phyloP scores from a whole-genome alignment of 2,888 invertebrate genomes.

The Trichogramma evanescens region DNA sequence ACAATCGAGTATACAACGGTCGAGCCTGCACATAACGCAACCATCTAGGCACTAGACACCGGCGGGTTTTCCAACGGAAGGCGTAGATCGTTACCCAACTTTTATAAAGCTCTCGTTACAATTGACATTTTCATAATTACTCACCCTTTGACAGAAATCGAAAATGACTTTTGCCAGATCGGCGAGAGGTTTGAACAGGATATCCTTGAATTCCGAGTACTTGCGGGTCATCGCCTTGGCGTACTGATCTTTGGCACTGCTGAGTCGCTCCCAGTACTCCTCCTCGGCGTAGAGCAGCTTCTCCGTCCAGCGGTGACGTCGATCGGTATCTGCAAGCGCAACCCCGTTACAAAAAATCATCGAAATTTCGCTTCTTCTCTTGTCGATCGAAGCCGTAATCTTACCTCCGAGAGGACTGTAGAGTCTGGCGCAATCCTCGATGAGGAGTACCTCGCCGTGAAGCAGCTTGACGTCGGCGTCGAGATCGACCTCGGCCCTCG shows the following conservation, averaged over 20 bases:
- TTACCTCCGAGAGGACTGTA: constrained; percentile 53
- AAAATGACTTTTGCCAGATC: constrained; percentile 37
- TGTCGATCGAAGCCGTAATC: background rate
- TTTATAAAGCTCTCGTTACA: background rate
- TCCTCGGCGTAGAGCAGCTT: constrained; percentile 46
- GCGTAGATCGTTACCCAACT: background rate
- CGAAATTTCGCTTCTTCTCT: too few relatives aligned
- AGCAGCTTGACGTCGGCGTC: constrained; percentile 54
- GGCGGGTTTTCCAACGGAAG: constrained; percentile 11
- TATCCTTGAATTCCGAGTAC: constrained; percentile 42
- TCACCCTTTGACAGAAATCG: constrained; percentile 40
- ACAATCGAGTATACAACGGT: too few relatives aligned
- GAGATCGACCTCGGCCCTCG: constrained; percentile 58
- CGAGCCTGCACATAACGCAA: constrained; percentile 5
- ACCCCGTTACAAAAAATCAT: too few relatives aligned
- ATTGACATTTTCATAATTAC: constrained; percentile 15
- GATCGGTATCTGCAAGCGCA: constrained; percentile 39
- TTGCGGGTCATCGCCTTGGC: constrained; percentile 53
- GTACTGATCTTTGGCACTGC: constrained; percentile 59
- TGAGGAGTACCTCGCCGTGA: constrained; percentile 59
- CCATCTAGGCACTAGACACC: background rate
- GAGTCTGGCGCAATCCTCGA: constrained; percentile 54
- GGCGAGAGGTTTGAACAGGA: constrained; percentile 40
- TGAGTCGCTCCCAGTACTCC: constrained; percentile 49
- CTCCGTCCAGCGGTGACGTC: constrained; percentile 45